phyloP scores from a whole-genome alignment of 1,140 invertebrate species.

The Aphelenchoides avenae region DNA sequence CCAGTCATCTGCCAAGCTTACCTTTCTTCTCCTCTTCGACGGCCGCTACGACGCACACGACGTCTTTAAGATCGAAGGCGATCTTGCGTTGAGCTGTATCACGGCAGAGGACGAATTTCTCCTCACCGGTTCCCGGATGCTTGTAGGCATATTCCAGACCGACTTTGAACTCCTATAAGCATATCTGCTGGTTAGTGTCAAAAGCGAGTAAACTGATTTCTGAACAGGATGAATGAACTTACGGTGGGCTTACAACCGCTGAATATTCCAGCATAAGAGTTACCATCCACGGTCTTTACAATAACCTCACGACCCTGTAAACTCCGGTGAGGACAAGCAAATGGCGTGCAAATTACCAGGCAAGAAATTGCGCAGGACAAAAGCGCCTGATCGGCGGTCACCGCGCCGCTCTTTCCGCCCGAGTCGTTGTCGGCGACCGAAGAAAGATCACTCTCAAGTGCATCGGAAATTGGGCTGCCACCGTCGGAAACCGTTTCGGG shows the following conservation, averaged over 20 bases:
- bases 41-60: background rate
- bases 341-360: background rate
- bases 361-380: background rate
- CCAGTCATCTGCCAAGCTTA: background rate
- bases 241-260: background rate
- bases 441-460: background rate
- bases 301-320: background rate
- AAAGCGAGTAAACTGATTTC: background rate
- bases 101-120: background rate
- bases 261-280: slow-evolving; percentile 1
- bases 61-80: background rate
- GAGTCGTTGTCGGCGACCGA: background rate
- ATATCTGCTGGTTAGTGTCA: background rate
- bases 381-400: background rate
- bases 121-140: background rate
- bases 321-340: background rate
- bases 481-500: no score
- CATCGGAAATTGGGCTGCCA: background rate
- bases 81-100: background rate
- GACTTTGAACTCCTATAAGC: background rate
- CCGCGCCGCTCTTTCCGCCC: background rate
- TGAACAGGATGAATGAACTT: no score
- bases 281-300: slow-evolving; percentile 1
- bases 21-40: background rate
- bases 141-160: slow-evolving; percentile 4